Conservation (phyloP, 1,140 invertebrate genomes). For the Branchinecta lindahli region DNA sequence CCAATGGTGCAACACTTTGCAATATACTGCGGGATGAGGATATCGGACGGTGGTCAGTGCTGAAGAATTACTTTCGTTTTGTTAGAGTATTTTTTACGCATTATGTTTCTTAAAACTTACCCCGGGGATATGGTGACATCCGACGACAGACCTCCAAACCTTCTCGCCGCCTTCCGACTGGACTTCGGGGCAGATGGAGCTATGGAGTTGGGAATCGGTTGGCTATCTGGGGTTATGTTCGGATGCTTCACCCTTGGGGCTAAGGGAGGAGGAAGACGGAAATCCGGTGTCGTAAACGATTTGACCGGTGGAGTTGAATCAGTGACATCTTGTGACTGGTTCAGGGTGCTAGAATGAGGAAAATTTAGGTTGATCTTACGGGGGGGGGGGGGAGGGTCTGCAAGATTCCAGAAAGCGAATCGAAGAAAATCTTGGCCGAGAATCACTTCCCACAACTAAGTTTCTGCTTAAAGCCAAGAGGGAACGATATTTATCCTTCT, state of each 20-base stretch:
- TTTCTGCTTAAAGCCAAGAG: too few species aligned
- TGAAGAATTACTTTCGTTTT: too few species aligned
- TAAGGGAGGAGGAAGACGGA: neutral
- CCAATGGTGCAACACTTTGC: too few species aligned
- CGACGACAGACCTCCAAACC: neutral
- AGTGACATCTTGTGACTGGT: neutral
- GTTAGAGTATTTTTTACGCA: too few species aligned
- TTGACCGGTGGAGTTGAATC: neutral
- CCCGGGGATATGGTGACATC: constrained; percentile 32
- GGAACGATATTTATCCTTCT: too few species aligned
- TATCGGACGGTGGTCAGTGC: too few species aligned
- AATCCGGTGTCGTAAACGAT: neutral
- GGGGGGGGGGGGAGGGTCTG: too few species aligned
- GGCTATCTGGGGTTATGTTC: neutral
- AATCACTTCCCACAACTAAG: too few species aligned
- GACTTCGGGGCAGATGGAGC: neutral
- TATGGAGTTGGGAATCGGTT: neutral
- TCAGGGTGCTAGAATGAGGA: neutral
- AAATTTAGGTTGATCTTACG: too few species aligned
- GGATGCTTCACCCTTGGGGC: neutral
- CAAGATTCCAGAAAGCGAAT: too few species aligned
- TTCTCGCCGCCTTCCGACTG: neutral
- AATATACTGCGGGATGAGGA: too few species aligned
- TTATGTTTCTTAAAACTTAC: constrained; percentile 20
- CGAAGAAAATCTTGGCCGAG: too few species aligned